Conservation (phyloP, 2,888 invertebrate genomes). For the Cheilosia vernalis region DNA sequence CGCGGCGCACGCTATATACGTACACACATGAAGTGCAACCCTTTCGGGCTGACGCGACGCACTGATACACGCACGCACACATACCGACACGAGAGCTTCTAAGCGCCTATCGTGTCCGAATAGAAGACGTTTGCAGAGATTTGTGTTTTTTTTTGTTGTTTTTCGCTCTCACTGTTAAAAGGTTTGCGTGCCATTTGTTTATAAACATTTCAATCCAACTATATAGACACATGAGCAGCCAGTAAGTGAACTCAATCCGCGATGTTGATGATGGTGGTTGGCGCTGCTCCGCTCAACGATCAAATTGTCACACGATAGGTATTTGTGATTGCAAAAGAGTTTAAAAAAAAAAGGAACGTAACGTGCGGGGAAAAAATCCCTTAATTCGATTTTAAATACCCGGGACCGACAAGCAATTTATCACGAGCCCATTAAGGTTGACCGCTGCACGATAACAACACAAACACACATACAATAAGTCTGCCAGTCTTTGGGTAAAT, state of each 20-base stretch:
- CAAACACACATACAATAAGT: not conserved
- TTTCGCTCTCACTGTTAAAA: constrained; percentile 40
- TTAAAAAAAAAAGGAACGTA: constrained; percentile 6
- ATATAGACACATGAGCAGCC: constrained; percentile 65
- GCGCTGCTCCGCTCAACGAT: constrained; percentile 44
- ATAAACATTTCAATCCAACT: constrained; percentile 79
- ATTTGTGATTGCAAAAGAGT: constrained; percentile 40
- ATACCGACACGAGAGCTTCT: constrained; percentile 29
- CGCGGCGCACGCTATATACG: constrained; percentile 51
- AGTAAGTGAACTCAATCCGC: constrained; percentile 32
- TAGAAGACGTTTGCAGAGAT: constrained; percentile 58
- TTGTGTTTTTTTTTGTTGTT: constrained; percentile 20
- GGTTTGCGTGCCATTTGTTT: constrained; percentile 82
- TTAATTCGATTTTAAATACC: constrained; percentile 69
- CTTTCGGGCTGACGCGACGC: constrained; percentile 33
- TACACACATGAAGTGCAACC: constrained; percentile 62
- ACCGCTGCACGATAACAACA: not conserved
- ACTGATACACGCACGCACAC: constrained; percentile 47
- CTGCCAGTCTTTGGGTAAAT: not conserved
- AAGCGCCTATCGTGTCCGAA: constrained; percentile 46
- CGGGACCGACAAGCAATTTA: constrained; percentile 47
- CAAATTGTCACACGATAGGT: constrained; percentile 71
- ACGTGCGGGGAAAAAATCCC: constrained; percentile 38
- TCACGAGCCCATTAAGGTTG: constrained; percentile 61
- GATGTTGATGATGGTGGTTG: constrained; percentile 27